phyloP scores from a whole-genome alignment of 2,113 vertebrate species.

The Bos javanicus region DNA sequence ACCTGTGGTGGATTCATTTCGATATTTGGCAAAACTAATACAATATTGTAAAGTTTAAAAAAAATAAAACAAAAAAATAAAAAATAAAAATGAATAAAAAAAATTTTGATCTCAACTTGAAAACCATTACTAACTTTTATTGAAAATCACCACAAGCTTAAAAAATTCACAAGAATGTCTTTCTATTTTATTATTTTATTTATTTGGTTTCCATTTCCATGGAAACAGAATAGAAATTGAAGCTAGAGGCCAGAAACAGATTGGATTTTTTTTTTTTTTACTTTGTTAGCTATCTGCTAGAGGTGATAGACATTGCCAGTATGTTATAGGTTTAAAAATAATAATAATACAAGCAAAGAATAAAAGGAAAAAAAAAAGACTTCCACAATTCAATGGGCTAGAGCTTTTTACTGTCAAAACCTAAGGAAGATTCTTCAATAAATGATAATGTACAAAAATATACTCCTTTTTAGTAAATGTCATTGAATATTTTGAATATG shows the following conservation, averaged over 20 bases:
- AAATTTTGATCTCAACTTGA: background rate
- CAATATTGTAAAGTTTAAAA: too few species aligned
- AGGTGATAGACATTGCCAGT: background rate
- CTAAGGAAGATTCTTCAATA: background rate
- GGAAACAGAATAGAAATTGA: constrained; percentile 56
- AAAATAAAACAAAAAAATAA: too few species aligned
- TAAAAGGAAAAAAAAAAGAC: background rate
- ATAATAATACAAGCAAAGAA: background rate
- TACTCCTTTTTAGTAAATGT: background rate
- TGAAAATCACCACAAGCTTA: background rate
- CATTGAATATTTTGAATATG: background rate
- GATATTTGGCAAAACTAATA: too few species aligned
- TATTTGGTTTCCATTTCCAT: constrained; percentile 66
- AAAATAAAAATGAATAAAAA: too few species aligned
- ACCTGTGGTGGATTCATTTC: too few species aligned
- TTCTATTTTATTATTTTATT: constrained; percentile 60
- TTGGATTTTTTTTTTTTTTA: constrained; percentile 18
- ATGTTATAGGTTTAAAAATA: background rate
- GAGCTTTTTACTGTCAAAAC: background rate
- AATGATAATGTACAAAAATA: background rate
- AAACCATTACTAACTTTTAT: background rate
- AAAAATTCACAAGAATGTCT: constrained; percentile 13
- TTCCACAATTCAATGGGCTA: background rate
- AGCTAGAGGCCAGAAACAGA: constrained; percentile 42
- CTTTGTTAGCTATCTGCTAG: constrained; percentile 23